These are phyloP conservation scores for Zapornia atra DNA, from an alignment of 2,113 vertebrate species.

Conservation along the genomic window DNA sequence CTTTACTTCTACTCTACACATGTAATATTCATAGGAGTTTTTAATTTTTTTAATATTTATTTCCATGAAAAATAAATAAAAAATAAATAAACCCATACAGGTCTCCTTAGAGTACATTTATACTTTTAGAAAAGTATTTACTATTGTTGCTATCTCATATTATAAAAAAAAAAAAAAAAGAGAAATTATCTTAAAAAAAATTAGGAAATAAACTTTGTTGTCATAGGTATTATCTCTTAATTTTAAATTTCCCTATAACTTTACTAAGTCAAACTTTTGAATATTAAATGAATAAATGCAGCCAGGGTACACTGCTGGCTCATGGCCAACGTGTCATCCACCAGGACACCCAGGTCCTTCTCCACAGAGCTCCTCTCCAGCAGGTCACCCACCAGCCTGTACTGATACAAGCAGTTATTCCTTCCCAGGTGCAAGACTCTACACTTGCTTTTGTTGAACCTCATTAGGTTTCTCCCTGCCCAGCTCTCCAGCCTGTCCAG, in stretches of 20 bases:
- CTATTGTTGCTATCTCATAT: background rate
- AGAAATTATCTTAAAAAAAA: background rate
- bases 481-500: too few species aligned
- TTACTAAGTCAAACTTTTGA: conserved; percentile 28
- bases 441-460: too few species aligned
- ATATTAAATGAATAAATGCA: conserved; percentile 31
- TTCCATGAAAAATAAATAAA: conserved; percentile 31
- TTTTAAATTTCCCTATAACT: conserved; percentile 7
- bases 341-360: too few species aligned
- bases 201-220: background rate
- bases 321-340: too few species aligned
- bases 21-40: conserved; percentile 53
- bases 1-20: conserved; percentile 51
- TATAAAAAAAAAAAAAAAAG: too few species aligned
- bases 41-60: conserved; percentile 23
- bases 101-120: background rate
- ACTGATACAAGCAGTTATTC: too few species aligned
- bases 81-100: background rate
- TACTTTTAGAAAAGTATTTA: conserved; percentile 18
- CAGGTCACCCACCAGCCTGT: too few species aligned
- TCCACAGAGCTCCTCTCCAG: too few species aligned
- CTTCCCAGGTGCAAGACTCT: too few species aligned
- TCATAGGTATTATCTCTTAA: background rate
- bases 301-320: too few species aligned
- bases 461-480: too few species aligned